Conservation (phyloP, 2,113 vertebrate genomes). For the Tapirus terrestris region DNA sequence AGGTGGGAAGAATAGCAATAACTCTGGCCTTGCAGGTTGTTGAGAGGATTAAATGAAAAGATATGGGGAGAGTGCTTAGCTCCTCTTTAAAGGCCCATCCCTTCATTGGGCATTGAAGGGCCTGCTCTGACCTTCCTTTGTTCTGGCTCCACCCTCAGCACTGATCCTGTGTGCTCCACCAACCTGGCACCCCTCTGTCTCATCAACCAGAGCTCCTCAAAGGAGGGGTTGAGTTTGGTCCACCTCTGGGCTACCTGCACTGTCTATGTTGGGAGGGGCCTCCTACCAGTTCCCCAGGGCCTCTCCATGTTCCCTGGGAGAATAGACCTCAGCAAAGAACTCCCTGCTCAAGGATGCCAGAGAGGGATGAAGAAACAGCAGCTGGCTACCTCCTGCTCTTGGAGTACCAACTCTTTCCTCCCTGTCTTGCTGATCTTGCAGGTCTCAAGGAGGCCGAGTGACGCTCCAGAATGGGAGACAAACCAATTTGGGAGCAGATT, state of each 20-base stretch:
- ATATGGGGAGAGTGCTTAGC: not conserved
- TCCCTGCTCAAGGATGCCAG: not conserved
- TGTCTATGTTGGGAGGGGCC: not conserved
- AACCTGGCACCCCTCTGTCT: not conserved
- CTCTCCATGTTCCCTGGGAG: not conserved
- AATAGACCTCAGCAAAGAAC: not conserved
- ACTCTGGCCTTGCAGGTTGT: not conserved
- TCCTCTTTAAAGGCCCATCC: not conserved
- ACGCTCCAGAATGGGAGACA: constrained; percentile 97
- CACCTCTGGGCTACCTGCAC: not conserved
- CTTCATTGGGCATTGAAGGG: not conserved
- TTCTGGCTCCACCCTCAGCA: not conserved
- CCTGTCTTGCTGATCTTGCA: constrained; percentile 77
- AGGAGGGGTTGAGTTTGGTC: not conserved
- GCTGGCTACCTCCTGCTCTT: not conserved
- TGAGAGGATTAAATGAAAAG: constrained; percentile 42
- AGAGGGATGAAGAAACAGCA: not conserved
- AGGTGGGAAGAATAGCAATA: not conserved
- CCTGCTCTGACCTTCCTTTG: constrained; percentile 30
- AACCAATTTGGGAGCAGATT: constrained; percentile 99
- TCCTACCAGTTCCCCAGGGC: not conserved
- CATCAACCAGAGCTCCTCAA: not conserved
- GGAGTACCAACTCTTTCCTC: constrained; percentile 11
- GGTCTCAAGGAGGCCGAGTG: constrained; percentile 89
- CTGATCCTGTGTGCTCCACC: not conserved